These are phyloP conservation scores for Hydrotaea cyrtoneurina DNA, from an alignment of 2,888 invertebrate species.

Conservation along the genomic window DNA sequence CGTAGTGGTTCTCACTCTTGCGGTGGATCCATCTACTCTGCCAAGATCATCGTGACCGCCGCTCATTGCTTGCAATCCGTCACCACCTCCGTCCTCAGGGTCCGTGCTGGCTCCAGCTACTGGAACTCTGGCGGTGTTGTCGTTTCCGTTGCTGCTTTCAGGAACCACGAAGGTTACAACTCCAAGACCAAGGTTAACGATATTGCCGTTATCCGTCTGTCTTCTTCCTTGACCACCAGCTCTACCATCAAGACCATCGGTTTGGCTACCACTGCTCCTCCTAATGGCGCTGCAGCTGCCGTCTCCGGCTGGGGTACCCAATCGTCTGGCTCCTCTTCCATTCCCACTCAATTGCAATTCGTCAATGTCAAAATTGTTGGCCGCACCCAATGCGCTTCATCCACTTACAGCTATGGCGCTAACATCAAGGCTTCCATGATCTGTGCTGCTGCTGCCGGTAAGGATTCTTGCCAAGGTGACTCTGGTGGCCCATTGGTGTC, in stretches of 20 bases:
- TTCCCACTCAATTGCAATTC: constrained; percentile 59
- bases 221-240: constrained; percentile 79
- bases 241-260: constrained; percentile 79
- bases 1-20: constrained; percentile 82
- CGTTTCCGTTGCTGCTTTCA: constrained; percentile 54
- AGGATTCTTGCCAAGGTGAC: constrained; percentile 73
- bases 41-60: constrained; percentile 82
- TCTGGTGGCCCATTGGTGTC: constrained; percentile 73
- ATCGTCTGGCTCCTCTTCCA: constrained; percentile 43
- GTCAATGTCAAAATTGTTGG: constrained; percentile 69
- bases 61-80: constrained; percentile 82
- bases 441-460: constrained; percentile 70
- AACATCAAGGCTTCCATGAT: constrained; percentile 69
- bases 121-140: constrained; percentile 78
- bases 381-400: constrained; percentile 75
- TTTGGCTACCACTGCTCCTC: constrained; percentile 75
- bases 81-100: constrained; percentile 36
- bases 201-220: constrained; percentile 82
- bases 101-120: constrained; percentile 74
- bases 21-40: constrained; percentile 82
- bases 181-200: constrained; percentile 82
- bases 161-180: constrained; percentile 81
- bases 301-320: constrained; percentile 79
- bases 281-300: constrained; percentile 63
- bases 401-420: constrained; percentile 77